Conservation (phyloP, 2,888 invertebrate species). For the Spisula subtruncata region DNA sequence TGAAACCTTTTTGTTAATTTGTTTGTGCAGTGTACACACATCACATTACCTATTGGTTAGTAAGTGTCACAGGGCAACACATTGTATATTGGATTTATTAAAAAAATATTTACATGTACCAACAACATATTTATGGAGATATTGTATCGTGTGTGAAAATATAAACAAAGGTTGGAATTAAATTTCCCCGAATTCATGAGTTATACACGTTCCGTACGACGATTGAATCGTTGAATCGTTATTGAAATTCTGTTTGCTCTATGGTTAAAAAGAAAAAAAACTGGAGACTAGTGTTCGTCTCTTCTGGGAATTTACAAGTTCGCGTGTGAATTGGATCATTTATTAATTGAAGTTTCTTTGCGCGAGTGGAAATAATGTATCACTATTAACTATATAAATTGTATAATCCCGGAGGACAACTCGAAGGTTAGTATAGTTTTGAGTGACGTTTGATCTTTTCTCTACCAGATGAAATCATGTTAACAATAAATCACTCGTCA, state of each 20-base stretch:
- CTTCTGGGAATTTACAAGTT: neutral
- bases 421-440: neutral
- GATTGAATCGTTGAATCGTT: neutral
- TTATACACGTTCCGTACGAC: neutral
- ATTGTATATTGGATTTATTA: too few species aligned
- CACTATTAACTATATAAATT: neutral
- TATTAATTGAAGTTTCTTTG: neutral
- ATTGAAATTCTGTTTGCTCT: neutral
- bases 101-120: too few species aligned
- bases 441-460: neutral
- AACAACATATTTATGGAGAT: too few species aligned
- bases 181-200: too few species aligned
- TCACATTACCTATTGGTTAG: too few species aligned
- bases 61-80: too few species aligned
- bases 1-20: too few species aligned
- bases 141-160: too few species aligned
- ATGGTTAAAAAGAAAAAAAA: neutral
- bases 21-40: too few species aligned
- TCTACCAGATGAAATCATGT: neutral
- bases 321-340: neutral
- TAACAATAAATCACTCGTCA: conserved; percentile 15
- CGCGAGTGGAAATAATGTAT: neutral
- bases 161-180: too few species aligned
- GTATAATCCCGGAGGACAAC: neutral
- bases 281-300: neutral